A percentile compares a stretch with the other conserved stretches of the same genome.
phyloP scores from a whole-genome alignment of 2,113 vertebrate genomes.

The Anarrhichthys ocellatus region DNA sequence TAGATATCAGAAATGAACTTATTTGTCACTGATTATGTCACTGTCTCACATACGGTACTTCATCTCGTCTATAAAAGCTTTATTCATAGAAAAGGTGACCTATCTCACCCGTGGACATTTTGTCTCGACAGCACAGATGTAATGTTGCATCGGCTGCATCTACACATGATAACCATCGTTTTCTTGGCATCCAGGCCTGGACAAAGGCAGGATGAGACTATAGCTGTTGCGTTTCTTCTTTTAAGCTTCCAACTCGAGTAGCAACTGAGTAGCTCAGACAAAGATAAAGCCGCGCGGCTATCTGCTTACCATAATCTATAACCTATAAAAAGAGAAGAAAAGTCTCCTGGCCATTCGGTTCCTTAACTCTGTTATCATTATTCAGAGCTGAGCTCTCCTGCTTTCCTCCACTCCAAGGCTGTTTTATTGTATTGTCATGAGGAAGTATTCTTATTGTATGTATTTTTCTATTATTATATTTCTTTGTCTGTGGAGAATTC shows the following conservation, averaged over 20 bases:
- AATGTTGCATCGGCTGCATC: neutral
- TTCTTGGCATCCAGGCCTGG: constrained; percentile 17
- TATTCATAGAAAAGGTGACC: neutral
- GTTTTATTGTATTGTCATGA: constrained; percentile 72
- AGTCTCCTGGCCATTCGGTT: constrained; percentile 72
- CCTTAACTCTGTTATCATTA: constrained; percentile 76
- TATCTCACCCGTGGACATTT: neutral
- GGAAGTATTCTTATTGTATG: constrained; percentile 70
- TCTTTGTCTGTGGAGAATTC: constrained; percentile 72
- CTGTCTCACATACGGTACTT: neutral
- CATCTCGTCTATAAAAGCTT: neutral
- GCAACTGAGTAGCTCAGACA: constrained; percentile 65
- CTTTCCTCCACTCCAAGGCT: constrained; percentile 62
- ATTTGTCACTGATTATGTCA: neutral
- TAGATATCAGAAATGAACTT: neutral
- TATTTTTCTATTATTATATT: constrained; percentile 66
- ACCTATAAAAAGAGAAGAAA: constrained; percentile 76
- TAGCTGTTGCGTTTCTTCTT: constrained; percentile 70
- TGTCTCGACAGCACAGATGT: neutral
- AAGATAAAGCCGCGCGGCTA: constrained; percentile 71
- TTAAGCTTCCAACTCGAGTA: constrained; percentile 71
- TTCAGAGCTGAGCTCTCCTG: constrained; percentile 70
- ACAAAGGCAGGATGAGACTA: constrained; percentile 65
- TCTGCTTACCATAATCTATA: constrained; percentile 84
- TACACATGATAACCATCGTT: constrained; percentile 17